Conservation (phyloP, 2,888 invertebrate genomes). For the Theretra japonica region DNA sequence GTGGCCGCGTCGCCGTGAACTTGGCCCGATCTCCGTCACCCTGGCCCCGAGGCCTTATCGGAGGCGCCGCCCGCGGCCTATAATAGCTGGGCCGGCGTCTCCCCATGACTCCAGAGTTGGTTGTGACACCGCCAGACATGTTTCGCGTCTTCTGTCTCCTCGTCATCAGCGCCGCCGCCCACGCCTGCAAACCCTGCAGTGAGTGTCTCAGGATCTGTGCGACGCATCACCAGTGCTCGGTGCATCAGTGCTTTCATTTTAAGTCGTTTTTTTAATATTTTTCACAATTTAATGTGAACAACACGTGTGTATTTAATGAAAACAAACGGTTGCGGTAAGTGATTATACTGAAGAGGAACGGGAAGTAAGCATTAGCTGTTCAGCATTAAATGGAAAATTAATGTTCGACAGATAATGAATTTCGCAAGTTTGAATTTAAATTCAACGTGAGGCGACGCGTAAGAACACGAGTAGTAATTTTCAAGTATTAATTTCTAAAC, state of each 20-base stretch:
- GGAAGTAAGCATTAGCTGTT: conserved; percentile 23
- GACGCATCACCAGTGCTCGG: conserved; percentile 14
- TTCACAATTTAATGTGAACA: neutral
- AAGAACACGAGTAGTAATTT: conserved; percentile 3
- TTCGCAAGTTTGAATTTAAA: neutral
- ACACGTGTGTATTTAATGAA: conserved; percentile 25
- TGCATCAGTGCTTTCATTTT: conserved; percentile 2
- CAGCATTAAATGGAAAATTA: conserved; percentile 8
- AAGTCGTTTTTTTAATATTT: neutral
- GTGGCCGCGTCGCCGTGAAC: conserved; percentile 80
- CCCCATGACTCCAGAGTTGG: conserved; percentile 76
- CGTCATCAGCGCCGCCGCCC: conserved; percentile 63
- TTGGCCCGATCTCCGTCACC: conserved; percentile 77
- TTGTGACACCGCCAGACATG: conserved; percentile 79
- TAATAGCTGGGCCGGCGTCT: conserved; percentile 82
- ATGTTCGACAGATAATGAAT: neutral
- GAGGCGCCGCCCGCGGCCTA: conserved; percentile 82
- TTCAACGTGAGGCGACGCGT: neutral
- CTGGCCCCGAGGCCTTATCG: conserved; percentile 80
- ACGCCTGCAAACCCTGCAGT: conserved; percentile 80
- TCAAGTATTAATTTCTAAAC: conserved; percentile 54
- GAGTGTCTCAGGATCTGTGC: conserved; percentile 58
- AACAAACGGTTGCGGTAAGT: conserved; percentile 32
- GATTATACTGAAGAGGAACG: conserved; percentile 12
- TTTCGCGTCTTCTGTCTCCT: conserved; percentile 75